These are phyloP conservation scores for Mystacornis crossleyi DNA, from an alignment of 2,113 vertebrate genomes.

Conservation along the genomic window DNA sequence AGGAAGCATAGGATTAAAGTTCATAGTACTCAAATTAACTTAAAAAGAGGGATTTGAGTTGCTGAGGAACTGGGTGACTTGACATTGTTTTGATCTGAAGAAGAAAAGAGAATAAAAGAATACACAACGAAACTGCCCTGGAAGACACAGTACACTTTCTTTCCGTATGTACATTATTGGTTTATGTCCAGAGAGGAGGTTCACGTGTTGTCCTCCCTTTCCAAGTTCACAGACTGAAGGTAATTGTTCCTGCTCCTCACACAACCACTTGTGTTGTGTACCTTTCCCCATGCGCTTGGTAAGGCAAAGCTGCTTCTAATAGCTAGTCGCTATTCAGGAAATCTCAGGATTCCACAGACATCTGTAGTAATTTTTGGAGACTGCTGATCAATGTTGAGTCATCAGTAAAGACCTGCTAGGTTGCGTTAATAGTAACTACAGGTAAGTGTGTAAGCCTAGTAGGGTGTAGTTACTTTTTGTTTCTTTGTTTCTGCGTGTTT, in stretches of 20 bases:
- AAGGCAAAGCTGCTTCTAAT: background rate
- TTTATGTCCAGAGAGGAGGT: background rate
- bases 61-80: background rate
- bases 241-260: background rate
- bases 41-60: background rate
- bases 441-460: background rate
- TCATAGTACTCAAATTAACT: background rate
- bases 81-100: background rate
- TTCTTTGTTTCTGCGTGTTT: background rate
- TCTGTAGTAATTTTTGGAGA: background rate
- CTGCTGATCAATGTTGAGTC: background rate
- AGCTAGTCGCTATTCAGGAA: no score
- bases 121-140: background rate
- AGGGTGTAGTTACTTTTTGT: background rate
- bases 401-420: background rate
- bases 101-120: background rate
- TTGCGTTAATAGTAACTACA: background rate
- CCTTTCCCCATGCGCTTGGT: background rate
- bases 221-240: background rate
- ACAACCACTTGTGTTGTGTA: accelerated
- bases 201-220: background rate
- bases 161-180: background rate
- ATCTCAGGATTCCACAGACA: no score
- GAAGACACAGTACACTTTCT: background rate
- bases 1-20: background rate